Evolutionary conservation across 2,888 invertebrate species (phyloP).

Genomic region (Amblyjoppa fuscipennis): DNA sequence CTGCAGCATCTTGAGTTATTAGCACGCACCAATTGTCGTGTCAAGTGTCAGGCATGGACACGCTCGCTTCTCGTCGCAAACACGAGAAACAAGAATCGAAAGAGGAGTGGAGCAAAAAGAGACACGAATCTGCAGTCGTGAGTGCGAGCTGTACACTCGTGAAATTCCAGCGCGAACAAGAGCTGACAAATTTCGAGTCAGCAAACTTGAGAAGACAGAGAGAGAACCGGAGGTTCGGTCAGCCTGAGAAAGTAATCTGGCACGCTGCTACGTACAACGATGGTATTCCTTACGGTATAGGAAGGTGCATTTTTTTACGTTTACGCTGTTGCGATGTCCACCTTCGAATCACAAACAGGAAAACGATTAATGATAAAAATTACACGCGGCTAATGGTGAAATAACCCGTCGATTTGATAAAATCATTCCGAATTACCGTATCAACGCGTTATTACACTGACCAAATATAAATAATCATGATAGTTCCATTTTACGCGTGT

Average conservation of each 20-base stretch:
- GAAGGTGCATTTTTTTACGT: constrained; percentile 12
- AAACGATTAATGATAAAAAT: background rate
- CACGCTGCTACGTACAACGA: constrained; percentile 52
- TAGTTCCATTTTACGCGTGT: background rate
- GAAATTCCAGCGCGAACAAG: constrained; percentile 58
- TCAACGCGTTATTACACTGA: constrained; percentile 21
- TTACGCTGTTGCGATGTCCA: background rate
- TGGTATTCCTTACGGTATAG: constrained; percentile 44
- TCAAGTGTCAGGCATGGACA: constrained; percentile 72
- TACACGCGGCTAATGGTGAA: background rate
- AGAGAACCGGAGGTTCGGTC: constrained; percentile 22
- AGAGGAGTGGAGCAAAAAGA: constrained; percentile 35
- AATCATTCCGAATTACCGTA: constrained; percentile 5
- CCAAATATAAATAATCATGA: constrained; percentile 42
- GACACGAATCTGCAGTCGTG: constrained; percentile 69
- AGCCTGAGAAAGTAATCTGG: constrained; percentile 61
- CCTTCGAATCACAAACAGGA: background rate
- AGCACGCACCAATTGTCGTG: constrained; percentile 72
- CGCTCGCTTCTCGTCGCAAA: constrained; percentile 53
- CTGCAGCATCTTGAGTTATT: constrained; percentile 69
- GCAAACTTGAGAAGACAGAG: constrained; percentile 29
- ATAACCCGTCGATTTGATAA: background rate
- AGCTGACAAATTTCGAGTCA: constrained; percentile 54
- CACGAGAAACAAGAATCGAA: constrained; percentile 54
- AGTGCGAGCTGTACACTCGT: constrained; percentile 47